Evolutionary conservation across 2,888 invertebrate genomes (phyloP).

Genomic region (Hetaerina titia): DNA sequence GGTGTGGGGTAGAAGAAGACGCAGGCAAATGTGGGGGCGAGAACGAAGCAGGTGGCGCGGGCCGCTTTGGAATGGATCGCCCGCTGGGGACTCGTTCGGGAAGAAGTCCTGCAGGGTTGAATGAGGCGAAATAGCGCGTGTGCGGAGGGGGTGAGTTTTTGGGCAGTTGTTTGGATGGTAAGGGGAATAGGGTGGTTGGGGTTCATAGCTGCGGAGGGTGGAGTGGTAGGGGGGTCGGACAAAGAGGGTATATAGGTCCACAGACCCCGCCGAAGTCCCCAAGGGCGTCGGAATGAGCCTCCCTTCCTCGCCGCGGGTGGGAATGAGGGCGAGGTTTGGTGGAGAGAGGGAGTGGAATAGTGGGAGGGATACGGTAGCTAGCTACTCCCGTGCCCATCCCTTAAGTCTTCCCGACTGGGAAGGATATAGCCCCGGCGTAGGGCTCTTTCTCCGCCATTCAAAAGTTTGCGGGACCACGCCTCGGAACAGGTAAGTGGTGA

Average conservation of each 20-base stretch:
- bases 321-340: no score
- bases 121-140: not conserved
- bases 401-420: not conserved
- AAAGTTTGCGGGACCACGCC: not conserved
- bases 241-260: not conserved
- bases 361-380: no score
- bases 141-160: not conserved
- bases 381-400: no score
- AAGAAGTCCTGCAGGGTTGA: not conserved
- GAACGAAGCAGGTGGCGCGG: not conserved
- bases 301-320: not conserved
- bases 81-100: not conserved
- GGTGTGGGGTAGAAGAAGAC: not conserved
- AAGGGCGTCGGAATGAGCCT: not conserved
- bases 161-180: no score
- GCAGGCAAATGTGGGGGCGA: not conserved
- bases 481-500: not conserved
- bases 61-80: not conserved
- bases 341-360: no score
- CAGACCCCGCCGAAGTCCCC: not conserved
- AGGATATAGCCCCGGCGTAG: not conserved
- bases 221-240: not conserved
- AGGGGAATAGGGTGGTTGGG: not conserved
- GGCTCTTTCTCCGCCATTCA: not conserved
- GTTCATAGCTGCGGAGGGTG: not conserved